Evolutionary conservation across 1,140 invertebrate genomes (phyloP).

Genomic region (Limonius californicus): DNA sequence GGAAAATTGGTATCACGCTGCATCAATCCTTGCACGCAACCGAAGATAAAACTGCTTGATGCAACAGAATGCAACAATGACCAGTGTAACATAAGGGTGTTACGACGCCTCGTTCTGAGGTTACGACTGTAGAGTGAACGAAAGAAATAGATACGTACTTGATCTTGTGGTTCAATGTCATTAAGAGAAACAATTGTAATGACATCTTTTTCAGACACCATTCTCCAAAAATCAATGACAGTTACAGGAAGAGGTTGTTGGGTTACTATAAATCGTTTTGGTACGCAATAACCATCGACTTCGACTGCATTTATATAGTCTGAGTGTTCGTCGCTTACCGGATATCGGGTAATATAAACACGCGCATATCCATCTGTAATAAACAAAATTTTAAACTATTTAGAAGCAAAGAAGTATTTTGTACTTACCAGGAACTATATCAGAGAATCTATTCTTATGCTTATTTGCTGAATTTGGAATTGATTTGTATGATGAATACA

Average conservation of each 20-base stretch:
- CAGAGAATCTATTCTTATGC: slow-evolving; percentile 28
- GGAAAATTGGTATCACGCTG: too few relatives aligned
- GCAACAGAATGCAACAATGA: too few relatives aligned
- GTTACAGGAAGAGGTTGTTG: slow-evolving; percentile 54
- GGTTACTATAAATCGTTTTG: slow-evolving; percentile 48
- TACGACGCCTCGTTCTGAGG: too few relatives aligned
- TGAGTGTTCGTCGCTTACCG: slow-evolving; percentile 23
- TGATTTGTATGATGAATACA: slow-evolving; percentile 20
- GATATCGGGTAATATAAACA: slow-evolving; percentile 21
- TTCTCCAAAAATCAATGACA: slow-evolving; percentile 57
- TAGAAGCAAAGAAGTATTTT: too few relatives aligned
- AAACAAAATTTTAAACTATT: too few relatives aligned
- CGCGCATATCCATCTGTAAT: background rate
- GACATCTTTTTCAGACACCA: slow-evolving; percentile 55
- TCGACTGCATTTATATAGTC: slow-evolving; percentile 66
- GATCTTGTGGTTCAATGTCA: slow-evolving; percentile 36
- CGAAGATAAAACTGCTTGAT: too few relatives aligned
- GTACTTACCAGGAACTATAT: slow-evolving; percentile 29
- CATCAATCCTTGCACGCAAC: too few relatives aligned
- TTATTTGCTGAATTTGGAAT: background rate
- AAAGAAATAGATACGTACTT: slow-evolving; percentile 27
- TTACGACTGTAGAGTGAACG: too few relatives aligned
- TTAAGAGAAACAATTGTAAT: slow-evolving; percentile 55
- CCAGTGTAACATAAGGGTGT: too few relatives aligned
- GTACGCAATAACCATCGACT: slow-evolving; percentile 55